These are phyloP conservation scores for Hydraecia micacea DNA, from an alignment of 2,888 invertebrate genomes.

Conservation along the genomic window DNA sequence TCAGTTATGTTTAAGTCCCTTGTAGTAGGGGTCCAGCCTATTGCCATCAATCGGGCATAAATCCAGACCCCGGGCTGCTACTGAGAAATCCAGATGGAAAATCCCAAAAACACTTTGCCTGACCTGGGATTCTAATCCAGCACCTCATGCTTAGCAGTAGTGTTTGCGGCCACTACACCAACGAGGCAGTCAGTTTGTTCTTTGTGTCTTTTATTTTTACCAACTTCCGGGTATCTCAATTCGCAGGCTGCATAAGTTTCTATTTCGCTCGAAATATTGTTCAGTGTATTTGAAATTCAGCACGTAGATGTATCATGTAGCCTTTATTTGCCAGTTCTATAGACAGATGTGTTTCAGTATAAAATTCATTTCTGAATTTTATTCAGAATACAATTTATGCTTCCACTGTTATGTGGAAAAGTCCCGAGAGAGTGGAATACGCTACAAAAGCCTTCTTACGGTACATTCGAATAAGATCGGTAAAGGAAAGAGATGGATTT, in stretches of 20 bases:
- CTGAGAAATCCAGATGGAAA: too few species aligned
- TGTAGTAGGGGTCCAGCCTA: too few species aligned
- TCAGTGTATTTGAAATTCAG: slow-evolving; percentile 16
- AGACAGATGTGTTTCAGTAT: slow-evolving; percentile 9
- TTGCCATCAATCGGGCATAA: too few species aligned
- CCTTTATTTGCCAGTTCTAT: slow-evolving; percentile 16
- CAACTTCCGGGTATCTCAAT: not conserved
- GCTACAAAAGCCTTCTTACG: slow-evolving; percentile 45
- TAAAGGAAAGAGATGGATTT: slow-evolving; percentile 14
- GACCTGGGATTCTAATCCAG: too few species aligned
- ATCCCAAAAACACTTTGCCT: too few species aligned
- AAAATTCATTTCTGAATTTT: slow-evolving; percentile 1
- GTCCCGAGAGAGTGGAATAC: not conserved
- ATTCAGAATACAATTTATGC: not conserved
- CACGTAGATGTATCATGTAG: not conserved
- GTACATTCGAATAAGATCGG: slow-evolving; percentile 56
- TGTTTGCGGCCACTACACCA: too few species aligned
- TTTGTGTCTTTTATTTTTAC: not conserved
- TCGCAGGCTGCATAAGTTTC: not conserved
- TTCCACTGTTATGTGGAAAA: not conserved
- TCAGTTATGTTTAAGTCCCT: too few species aligned
- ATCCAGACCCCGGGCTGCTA: too few species aligned
- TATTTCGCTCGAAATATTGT: not conserved
- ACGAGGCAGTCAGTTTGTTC: too few species aligned
- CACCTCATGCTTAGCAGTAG: too few species aligned